phyloP scores from a whole-genome alignment of 92 coral and sea anemone species.

The Blastomussa wellsi region DNA sequence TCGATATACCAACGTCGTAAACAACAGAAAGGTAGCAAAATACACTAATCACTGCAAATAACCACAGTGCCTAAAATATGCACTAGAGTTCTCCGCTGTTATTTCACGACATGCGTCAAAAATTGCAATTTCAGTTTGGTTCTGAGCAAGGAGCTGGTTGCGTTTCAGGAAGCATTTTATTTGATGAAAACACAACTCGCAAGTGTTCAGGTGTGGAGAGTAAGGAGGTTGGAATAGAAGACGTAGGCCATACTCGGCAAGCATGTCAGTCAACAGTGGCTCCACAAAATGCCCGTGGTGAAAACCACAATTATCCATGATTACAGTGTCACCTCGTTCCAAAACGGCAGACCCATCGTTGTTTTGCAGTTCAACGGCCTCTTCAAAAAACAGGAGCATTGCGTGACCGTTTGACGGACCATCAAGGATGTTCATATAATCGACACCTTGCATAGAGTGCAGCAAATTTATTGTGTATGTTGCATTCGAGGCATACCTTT shows the following conservation, averaged over 20 bases:
- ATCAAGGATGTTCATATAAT: constrained; percentile 27
- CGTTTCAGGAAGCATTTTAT: constrained; percentile 40
- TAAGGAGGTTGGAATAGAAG: constrained; percentile 47
- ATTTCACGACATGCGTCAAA: neutral
- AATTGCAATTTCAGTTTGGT: constrained; percentile 11
- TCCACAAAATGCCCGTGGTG: constrained; percentile 56
- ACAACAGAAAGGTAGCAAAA: too few species aligned
- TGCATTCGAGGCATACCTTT: constrained; percentile 24
- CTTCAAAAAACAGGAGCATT: constrained; percentile 44
- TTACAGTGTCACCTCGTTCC: constrained; percentile 49
- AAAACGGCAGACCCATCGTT: constrained; percentile 42
- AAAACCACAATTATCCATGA: constrained; percentile 65
- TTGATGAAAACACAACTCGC: constrained; percentile 43
- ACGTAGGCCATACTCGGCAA: constrained; percentile 21
- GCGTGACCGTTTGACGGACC: constrained; percentile 55
- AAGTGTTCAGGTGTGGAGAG: constrained; percentile 48
- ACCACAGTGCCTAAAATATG: neutral
- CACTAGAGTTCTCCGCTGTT: neutral
- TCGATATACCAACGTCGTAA: too few species aligned
- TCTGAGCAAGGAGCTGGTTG: constrained; percentile 25
- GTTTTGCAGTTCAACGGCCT: constrained; percentile 35
- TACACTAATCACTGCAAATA: too few species aligned
- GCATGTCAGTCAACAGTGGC: constrained; percentile 39
- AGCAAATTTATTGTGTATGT: constrained; percentile 12
- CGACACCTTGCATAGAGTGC: constrained; percentile 42